phyloP scores from a whole-genome alignment of 1,140 invertebrate species.

The Sitobion miscanthi region DNA sequence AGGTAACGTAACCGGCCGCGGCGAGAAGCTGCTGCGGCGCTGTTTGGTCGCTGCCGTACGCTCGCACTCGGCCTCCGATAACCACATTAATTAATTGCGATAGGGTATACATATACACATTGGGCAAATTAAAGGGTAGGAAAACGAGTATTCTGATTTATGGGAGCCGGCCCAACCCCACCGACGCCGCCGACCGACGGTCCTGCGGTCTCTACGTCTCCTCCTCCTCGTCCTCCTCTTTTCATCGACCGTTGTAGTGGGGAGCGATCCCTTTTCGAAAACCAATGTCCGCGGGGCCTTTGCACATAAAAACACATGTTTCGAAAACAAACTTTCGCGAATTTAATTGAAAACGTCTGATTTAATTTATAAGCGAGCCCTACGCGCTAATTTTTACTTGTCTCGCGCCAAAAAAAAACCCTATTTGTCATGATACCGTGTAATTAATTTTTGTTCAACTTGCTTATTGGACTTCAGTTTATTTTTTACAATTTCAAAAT shows the following conservation, averaged over 20 bases:
- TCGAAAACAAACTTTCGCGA: conserved; percentile 54
- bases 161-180: not conserved
- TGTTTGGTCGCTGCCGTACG: not conserved
- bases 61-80: conserved; percentile 41
- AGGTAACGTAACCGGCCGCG: too few species aligned
- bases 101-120: conserved; percentile 12
- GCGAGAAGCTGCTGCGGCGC: not conserved
- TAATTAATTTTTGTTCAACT: conserved; percentile 44
- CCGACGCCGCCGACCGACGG: not conserved
- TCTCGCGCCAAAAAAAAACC: conserved; percentile 45
- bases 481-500: not conserved
- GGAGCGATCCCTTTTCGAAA: conserved; percentile 50
- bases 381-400: conserved; percentile 51
- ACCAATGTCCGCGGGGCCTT: conserved; percentile 48
- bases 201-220: not conserved
- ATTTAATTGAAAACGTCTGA: conserved; percentile 57
- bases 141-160: conserved; percentile 52
- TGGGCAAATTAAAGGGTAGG: conserved; percentile 53
- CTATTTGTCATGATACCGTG: conserved; percentile 11
- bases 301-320: conserved; percentile 49
- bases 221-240: not conserved
- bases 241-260: not conserved
- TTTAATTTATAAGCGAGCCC: conserved; percentile 52
- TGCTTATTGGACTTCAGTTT: conserved; percentile 9
- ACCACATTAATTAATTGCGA: conserved; percentile 54